Percentiles rank a stretch among this genome's conserved stretches.
These are phyloP conservation scores for Galagoides demidoff DNA, from an alignment of 2,797 vertebrate species.

Conservation along the genomic window DNA sequence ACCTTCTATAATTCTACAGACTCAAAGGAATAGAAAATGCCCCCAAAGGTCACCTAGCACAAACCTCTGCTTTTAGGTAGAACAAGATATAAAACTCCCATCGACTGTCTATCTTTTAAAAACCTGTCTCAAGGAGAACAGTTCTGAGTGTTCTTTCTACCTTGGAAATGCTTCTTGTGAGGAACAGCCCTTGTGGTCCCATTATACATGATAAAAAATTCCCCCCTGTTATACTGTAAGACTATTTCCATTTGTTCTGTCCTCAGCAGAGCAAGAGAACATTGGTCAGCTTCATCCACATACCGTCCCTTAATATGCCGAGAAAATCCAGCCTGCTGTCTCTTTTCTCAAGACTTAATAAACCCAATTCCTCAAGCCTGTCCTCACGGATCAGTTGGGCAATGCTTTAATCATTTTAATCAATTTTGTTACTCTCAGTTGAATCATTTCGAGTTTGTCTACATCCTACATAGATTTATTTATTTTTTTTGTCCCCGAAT, in stretches of 20 bases:
- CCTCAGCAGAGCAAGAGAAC: neutral
- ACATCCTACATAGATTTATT: neutral
- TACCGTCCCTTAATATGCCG: accelerated
- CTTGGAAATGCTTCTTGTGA: neutral
- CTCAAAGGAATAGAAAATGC: neutral
- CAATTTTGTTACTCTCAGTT: neutral
- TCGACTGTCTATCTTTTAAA: neutral
- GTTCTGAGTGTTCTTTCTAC: neutral
- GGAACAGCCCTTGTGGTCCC: neutral
- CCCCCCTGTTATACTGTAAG: neutral
- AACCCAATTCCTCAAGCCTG: neutral
- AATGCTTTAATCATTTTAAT: neutral
- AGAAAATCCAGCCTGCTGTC: neutral
- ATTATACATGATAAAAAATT: neutral
- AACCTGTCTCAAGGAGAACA: conserved; percentile 41
- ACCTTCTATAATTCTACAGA: neutral
- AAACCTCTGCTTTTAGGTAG: conserved; percentile 16
- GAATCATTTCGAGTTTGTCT: neutral
- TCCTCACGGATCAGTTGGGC: neutral
- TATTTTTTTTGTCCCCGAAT: neutral
- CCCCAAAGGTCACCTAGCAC: neutral
- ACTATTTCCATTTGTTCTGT: neutral
- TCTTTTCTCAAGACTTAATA: neutral
- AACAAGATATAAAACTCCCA: neutral
- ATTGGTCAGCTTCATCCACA: accelerated